A percentile compares a stretch with the other conserved stretches of the same genome.
phyloP scores from a whole-genome alignment of 1,140 invertebrate genomes.

The Babylonia areolata region DNA sequence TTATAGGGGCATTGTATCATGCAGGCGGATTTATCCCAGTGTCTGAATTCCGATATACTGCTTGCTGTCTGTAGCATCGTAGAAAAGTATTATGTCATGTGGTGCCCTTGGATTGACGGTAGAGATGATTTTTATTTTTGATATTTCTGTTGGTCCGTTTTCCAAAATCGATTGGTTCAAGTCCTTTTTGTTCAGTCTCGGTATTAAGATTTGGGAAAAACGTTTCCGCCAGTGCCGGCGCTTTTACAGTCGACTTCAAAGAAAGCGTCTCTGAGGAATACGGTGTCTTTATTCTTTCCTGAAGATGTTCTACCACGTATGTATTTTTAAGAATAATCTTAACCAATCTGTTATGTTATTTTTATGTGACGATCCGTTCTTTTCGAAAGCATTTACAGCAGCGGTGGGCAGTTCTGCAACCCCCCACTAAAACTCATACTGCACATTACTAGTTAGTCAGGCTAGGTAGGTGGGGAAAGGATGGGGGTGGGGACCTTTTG shows the following conservation, averaged over 20 bases:
- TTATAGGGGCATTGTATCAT: too few relatives aligned
- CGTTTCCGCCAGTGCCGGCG: not conserved
- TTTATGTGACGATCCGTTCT: too few relatives aligned
- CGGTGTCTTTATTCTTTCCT: too few relatives aligned
- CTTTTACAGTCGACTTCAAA: not conserved
- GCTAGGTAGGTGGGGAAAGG: not conserved
- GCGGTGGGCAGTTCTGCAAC: too few relatives aligned
- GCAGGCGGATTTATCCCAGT: too few relatives aligned
- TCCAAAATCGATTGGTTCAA: too few relatives aligned
- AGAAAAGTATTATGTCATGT: not conserved
- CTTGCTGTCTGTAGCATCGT: not conserved
- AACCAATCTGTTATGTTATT: not conserved
- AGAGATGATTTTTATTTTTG: not conserved
- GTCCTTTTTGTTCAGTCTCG: not conserved
- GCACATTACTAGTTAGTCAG: not conserved
- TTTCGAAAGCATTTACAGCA: too few relatives aligned
- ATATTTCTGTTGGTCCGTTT: too few relatives aligned
- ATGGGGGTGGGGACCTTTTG: not conserved
- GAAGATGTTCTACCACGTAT: constrained; percentile 18
- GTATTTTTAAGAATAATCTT: not conserved
- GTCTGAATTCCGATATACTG: too few relatives aligned
- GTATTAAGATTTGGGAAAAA: not conserved
- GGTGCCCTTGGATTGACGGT: not conserved
- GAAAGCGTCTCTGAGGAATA: not conserved
- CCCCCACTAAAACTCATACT: not conserved